These are phyloP conservation scores for Dendrolimus houi DNA, from an alignment of 2,888 invertebrate species.

Conservation along the genomic window DNA sequence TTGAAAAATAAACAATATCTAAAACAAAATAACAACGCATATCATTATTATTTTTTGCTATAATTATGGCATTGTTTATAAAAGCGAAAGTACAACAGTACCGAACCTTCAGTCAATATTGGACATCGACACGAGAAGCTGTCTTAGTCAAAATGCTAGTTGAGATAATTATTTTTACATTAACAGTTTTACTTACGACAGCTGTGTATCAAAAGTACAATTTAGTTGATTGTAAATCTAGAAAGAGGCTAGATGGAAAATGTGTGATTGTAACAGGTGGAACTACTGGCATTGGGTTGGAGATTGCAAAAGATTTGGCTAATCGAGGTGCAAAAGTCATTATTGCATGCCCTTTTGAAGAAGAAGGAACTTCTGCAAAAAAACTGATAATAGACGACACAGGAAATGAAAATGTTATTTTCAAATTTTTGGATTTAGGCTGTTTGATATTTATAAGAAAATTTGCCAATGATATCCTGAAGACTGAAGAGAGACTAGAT, in stretches of 20 bases:
- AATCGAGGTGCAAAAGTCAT: conserved; percentile 57
- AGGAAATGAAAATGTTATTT: conserved; percentile 80
- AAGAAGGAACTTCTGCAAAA: conserved; percentile 51
- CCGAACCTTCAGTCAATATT: too few relatives aligned
- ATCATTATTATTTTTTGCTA: too few relatives aligned
- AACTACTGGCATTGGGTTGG: conserved; percentile 56
- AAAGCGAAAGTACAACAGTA: too few relatives aligned
- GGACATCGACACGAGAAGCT: too few relatives aligned
- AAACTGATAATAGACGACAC: conserved; percentile 80
- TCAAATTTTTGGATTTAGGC: conserved; percentile 84
- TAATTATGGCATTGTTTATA: too few relatives aligned
- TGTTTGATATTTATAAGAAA: conserved; percentile 85
- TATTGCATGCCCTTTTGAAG: conserved; percentile 54
- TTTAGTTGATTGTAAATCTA: conserved; percentile 13
- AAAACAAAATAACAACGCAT: too few relatives aligned
- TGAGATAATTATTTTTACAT: too few relatives aligned
- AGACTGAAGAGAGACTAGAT: conserved; percentile 83
- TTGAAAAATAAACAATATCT: too few relatives aligned
- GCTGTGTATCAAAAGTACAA: not conserved
- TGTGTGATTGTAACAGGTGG: conserved; percentile 52
- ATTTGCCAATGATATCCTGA: conserved; percentile 86
- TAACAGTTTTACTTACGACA: not conserved
- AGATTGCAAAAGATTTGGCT: conserved; percentile 56
- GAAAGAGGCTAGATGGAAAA: conserved; percentile 17
- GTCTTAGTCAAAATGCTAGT: too few relatives aligned